A percentile compares a stretch with the other conserved stretches of the same genome.
These are phyloP conservation scores for Azorinus chamasolen DNA, from an alignment of 2,888 invertebrate genomes.

Conservation along the genomic window DNA sequence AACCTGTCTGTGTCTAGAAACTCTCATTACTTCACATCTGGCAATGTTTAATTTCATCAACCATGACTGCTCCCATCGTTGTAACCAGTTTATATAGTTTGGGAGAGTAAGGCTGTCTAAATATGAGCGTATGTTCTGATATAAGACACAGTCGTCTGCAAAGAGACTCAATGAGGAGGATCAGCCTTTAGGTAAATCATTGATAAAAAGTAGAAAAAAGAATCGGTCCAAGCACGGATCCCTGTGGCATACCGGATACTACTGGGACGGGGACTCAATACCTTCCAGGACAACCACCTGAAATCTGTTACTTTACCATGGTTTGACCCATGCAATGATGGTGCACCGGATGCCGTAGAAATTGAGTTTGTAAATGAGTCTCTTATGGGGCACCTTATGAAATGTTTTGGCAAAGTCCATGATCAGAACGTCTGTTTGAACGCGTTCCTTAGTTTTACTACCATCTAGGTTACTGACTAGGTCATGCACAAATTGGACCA, in stretches of 20 bases:
- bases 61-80: slow-evolving; percentile 20
- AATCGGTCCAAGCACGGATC: slow-evolving; percentile 27
- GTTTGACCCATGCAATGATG: slow-evolving; percentile 6
- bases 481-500: too few species aligned
- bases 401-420: too few species aligned
- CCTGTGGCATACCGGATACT: slow-evolving; percentile 28
- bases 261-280: slow-evolving; percentile 6
- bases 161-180: neutral
- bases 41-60: slow-evolving; percentile 20
- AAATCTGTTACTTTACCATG: slow-evolving; percentile 18
- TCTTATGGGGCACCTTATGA: too few species aligned
- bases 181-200: slow-evolving; percentile 7
- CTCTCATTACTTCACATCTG: slow-evolving; percentile 20
- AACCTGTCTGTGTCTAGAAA: neutral
- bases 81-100: slow-evolving; percentile 9
- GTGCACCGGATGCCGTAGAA: slow-evolving; percentile 23
- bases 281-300: slow-evolving; percentile 29
- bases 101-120: slow-evolving; percentile 1
- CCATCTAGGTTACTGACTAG: too few species aligned
- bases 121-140: neutral
- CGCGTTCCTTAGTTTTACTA: too few species aligned
- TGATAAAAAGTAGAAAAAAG: slow-evolving; percentile 26
- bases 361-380: too few species aligned
- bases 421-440: too few species aligned
- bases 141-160: slow-evolving; percentile 22